Percentiles rank a stretch among this genome's conserved stretches.
Conservation (phyloP, 1,140 invertebrate species). For the Hydropsyche tenuis region DNA sequence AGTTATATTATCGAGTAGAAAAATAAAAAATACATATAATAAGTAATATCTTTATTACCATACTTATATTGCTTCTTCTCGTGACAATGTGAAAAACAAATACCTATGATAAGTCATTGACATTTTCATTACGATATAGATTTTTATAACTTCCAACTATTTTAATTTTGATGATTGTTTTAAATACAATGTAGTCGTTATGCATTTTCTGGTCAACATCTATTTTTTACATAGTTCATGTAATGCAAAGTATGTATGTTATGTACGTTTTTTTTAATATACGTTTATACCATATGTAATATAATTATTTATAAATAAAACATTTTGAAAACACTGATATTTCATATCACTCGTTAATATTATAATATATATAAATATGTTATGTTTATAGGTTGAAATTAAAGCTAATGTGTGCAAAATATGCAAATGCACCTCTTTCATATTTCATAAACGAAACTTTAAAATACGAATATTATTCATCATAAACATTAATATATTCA, state of each 20-base stretch:
- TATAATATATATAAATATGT: constrained; percentile 12
- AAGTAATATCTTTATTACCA: constrained; percentile 45
- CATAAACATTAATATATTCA: no score
- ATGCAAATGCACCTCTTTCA: constrained; percentile 10
- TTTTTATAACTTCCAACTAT: constrained; percentile 3
- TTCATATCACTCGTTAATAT: constrained; percentile 14
- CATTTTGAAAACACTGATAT: constrained; percentile 28
- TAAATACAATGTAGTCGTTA: constrained; percentile 12
- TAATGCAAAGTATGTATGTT: neutral
- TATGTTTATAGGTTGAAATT: constrained; percentile 7
- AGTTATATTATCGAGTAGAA: neutral
- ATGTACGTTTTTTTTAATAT: constrained; percentile 16
- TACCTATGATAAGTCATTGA: constrained; percentile 20
- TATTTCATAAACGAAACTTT: neutral
- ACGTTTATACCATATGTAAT: constrained; percentile 22
- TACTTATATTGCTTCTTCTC: constrained; percentile 47
- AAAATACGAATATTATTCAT: no score
- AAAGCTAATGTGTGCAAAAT: constrained; percentile 2
- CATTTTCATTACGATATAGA: constrained; percentile 14
- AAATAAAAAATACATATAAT: neutral
- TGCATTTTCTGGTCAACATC: constrained; percentile 28
- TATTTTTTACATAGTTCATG: neutral
- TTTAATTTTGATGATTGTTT: constrained; percentile 23
- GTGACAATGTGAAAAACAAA: constrained; percentile 47
- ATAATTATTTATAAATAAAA: constrained; percentile 14